Base-by-base conservation (phyloP, 1,140 invertebrate species). In the Eupristina koningsbergeri region DNA sequence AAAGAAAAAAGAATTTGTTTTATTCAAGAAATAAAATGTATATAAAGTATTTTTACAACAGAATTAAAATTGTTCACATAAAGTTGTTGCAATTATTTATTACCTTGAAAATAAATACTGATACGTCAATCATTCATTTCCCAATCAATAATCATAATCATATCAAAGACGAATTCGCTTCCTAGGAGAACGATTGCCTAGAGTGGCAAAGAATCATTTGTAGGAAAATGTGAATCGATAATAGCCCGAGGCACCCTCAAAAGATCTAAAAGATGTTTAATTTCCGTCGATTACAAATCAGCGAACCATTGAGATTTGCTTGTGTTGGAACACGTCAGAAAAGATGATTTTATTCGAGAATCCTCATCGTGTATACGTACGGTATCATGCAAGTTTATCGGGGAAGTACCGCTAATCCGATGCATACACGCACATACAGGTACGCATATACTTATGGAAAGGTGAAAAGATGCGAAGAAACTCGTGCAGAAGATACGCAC, bases 381-480 rank as follows among this genome's bases (percentile, higher is more conserved):
- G 87, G 89, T 89, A 89, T 88, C 84, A 77, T 71, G 86, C 87
- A 87, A 85, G 86, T 89, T 88, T 83, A 87, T 86, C 86, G 86
- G 80, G 86, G 84, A 90, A 90, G 89, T 90, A 90, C 89, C 89
- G 89, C 88, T 90, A 90, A 85, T 85, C 84, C 75, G 45, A 45
- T 80, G 73, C 69, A 77, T 47, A 73, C 67, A 80, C 83, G 26
- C 75, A 76, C 41, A 61, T 67, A 80, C 53, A 80, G 75, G 47
- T 58, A 63, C 50, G 34, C 45, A 29, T 5, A 39, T 39, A 22
- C 19, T 7, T 22, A 47, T 74, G 50, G n/a, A 80, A 50, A 69
- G 63, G 3, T 39, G 58, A 63, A 31, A 36, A 77, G 34, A 81
- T n/a, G 31, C 39, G 41, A 61, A 75, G 58, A 39, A n/a, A 50